Evolutionary conservation across 2,797 vertebrate genomes (phyloP).

Genomic region (Scomberomorus guttatus): DNA sequence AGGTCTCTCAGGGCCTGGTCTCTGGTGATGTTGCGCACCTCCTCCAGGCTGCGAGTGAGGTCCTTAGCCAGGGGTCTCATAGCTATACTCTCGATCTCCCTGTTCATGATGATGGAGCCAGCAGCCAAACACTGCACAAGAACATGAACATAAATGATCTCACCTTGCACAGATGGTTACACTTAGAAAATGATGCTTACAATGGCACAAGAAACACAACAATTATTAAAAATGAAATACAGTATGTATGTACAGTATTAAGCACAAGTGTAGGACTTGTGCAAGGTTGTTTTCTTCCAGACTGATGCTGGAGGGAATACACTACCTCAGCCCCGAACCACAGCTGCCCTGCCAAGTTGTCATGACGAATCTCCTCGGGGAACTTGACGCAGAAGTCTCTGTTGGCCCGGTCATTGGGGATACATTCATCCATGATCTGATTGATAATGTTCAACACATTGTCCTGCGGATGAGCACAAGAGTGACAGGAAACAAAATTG

Average conservation of each 20-base stretch:
- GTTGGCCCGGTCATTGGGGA: conserved; percentile 94
- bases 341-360: conserved; percentile 98
- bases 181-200: background rate
- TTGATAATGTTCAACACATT: conserved; percentile 97
- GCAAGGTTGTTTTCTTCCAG: conserved; percentile 52
- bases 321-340: conserved; percentile 98
- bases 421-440: conserved; percentile 99
- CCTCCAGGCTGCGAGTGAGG: conserved; percentile 95
- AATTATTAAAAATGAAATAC: conserved; percentile 8
- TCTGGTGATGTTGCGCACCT: conserved; percentile 93
- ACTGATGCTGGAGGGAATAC: conserved; percentile 60
- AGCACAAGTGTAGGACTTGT: background rate
- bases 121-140: conserved; percentile 93
- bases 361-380: conserved; percentile 98
- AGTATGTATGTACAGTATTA: background rate
- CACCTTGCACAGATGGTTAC: background rate
- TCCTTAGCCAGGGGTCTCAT: conserved; percentile 98
- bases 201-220: background rate
- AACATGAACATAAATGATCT: conserved; percentile 33
- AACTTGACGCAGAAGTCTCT: conserved; percentile 98
- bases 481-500: conserved; percentile 58
- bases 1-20: conserved; percentile 97
- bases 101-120: conserved; percentile 99
- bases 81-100: conserved; percentile 98
- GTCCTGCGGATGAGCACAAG: conserved; percentile 86